Evolutionary conservation across 2,113 vertebrate genomes (phyloP), one percentile per base, ranked within the genome.

Genomic region (Polypterus bichir): DNA sequence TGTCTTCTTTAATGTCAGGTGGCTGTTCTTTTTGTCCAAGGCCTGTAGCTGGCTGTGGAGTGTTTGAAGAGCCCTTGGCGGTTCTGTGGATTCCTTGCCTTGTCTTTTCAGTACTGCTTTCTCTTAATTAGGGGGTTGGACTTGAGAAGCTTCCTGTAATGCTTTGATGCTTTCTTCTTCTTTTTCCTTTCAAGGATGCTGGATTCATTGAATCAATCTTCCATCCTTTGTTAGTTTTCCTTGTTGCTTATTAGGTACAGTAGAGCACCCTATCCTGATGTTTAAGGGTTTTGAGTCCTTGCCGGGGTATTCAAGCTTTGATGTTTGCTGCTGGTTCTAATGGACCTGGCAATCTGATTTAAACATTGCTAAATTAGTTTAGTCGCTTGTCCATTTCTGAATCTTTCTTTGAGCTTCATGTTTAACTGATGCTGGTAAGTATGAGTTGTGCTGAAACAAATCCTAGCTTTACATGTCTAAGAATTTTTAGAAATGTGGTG

Each of bases 91-190:
- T 78, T 82, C 77, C 83, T 86, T 76, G 85, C 84, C 83, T 88
- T 81, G 88, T 87, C 89, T 89, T 91, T 91, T 91, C 87, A 91
- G 77, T 86, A 83, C 86, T 85, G 81, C 86, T 73, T 72, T 85
- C 84, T 88, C 81, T 86, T 92, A 92, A 92, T 93, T 91, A 91
- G 85, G 86, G 84, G 87, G 87, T 87, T 82, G 87, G 85, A 84
- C 87, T 87, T 81, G 78, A 79, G 77, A 81, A 73, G 81, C 79
- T 80, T 76, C 78, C 73, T 84, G 79, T 66, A 60, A 63, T 61
- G 71, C 72, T 86, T 85, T 87, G 77, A 86, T 82, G 81, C 76
- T 56, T 69, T 74, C 69, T 27, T 27, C 27, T 27, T 27, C 27
- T 27, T 27, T 27, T 27, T 27, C 27, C 27, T 27, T 27, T 27